These are phyloP conservation scores for Menidia menidia DNA, from an alignment of 2,797 vertebrate genomes.

Conservation along the genomic window DNA sequence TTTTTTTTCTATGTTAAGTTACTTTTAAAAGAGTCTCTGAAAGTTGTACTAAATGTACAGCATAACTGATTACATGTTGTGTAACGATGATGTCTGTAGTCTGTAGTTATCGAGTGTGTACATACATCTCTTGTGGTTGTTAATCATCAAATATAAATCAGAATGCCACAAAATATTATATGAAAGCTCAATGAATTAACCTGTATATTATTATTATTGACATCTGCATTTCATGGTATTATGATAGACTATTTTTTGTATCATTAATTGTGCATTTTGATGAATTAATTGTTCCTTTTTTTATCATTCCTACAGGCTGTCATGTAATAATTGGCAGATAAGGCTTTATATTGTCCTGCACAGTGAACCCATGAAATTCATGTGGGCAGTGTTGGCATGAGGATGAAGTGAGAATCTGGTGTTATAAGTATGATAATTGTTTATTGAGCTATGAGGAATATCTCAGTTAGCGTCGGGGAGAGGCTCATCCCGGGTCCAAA, in stretches of 20 bases:
- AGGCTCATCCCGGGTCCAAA: conserved; percentile 80
- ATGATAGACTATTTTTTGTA: neutral
- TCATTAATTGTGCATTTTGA: neutral
- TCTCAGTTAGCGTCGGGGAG: conserved; percentile 83
- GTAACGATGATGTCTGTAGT: conserved; percentile 3
- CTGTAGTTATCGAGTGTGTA: neutral
- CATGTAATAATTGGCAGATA: neutral
- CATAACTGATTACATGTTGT: neutral
- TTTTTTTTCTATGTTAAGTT: conserved; percentile 16
- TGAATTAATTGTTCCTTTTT: neutral
- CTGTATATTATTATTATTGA: neutral
- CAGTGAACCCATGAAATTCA: conserved; percentile 6
- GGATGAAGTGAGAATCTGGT: conserved; percentile 49
- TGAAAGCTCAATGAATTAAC: neutral
- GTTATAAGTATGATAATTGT: conserved; percentile 85
- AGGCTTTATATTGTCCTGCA: neutral
- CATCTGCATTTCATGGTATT: conserved; percentile 1
- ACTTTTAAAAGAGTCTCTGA: neutral
- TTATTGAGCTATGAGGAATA: conserved; percentile 91
- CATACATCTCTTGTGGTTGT: conserved; percentile 1
- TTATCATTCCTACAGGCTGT: neutral
- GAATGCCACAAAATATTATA: neutral
- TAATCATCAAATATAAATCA: conserved; percentile 1
- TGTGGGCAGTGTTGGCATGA: conserved; percentile 24
- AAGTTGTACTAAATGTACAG: neutral